These are phyloP conservation scores for Notamacropus eugenii DNA, from an alignment of 2,797 vertebrate species.

Conservation along the genomic window DNA sequence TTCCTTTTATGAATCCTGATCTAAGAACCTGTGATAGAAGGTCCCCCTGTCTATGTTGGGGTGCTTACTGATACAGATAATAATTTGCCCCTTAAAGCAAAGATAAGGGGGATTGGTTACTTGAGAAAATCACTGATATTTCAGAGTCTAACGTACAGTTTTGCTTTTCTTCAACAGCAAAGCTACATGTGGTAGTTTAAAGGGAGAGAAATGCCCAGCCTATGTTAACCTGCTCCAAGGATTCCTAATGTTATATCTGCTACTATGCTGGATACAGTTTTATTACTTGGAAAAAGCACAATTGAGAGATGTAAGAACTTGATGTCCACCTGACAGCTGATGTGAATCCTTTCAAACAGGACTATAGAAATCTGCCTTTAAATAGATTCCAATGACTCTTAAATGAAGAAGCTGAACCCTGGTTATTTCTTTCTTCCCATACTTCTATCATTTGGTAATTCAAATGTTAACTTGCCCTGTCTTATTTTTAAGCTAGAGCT, in stretches of 20 bases:
- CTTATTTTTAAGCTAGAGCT: conserved; percentile 51
- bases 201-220: conserved; percentile 30
- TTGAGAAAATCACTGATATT: conserved; percentile 16
- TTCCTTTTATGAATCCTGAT: too few species aligned
- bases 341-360: conserved; percentile 11
- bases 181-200: conserved; percentile 6
- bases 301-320: background rate
- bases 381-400: conserved; percentile 50
- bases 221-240: background rate
- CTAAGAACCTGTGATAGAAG: too few species aligned
- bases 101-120: conserved; percentile 24
- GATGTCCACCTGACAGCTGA: conserved; percentile 5
- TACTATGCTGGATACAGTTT: conserved; percentile 4
- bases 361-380: conserved; percentile 35
- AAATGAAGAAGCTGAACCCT: conserved; percentile 49
- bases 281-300: conserved; percentile 33
- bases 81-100: conserved; percentile 30
- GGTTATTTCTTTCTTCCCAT: conserved; percentile 15
- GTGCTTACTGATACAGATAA: too few species aligned
- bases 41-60: too few species aligned
- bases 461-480: conserved; percentile 35
- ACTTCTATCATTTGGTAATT: conserved; percentile 29
- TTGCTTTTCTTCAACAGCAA: conserved; percentile 29
- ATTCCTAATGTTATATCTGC: background rate
- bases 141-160: background rate